These are phyloP conservation scores for Chymomyza costata DNA, from an alignment of 1,140 invertebrate genomes.

Conservation along the genomic window DNA sequence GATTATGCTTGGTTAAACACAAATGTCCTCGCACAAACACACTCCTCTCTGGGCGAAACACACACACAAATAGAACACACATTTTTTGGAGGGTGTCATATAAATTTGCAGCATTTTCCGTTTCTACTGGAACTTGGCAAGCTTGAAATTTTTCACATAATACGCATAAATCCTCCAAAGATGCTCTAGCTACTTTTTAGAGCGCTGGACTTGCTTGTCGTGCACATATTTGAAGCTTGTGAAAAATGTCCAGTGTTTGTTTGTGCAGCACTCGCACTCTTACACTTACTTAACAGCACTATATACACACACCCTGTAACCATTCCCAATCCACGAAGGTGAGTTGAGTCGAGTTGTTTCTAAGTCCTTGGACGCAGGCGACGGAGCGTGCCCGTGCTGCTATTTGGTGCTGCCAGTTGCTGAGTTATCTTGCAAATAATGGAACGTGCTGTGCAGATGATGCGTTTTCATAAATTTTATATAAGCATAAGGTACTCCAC, in stretches of 20 bases:
- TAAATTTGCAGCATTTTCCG: slow-evolving; percentile 61
- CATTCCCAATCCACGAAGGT: slow-evolving; percentile 22
- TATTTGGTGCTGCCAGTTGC: slow-evolving; percentile 59
- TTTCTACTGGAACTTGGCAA: background rate
- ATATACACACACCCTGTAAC: slow-evolving; percentile 6
- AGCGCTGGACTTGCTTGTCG: slow-evolving; percentile 8
- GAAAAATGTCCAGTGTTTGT: slow-evolving; percentile 68
- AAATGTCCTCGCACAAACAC: slow-evolving; percentile 44
- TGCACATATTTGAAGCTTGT: slow-evolving; percentile 45
- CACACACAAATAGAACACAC: slow-evolving; percentile 1
- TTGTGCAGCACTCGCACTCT: slow-evolving; percentile 26
- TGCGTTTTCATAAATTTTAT: slow-evolving; percentile 73
- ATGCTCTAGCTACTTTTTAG: slow-evolving; percentile 41
- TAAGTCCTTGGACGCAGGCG: slow-evolving; percentile 44
- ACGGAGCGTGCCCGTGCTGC: slow-evolving; percentile 34
- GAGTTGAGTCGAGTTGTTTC: slow-evolving; percentile 6
- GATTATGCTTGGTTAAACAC: slow-evolving; percentile 69
- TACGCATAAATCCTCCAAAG: slow-evolving; percentile 60
- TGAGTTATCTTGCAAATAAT: slow-evolving; percentile 73
- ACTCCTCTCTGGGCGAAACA: slow-evolving; percentile 1
- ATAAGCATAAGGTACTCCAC: slow-evolving; percentile 49
- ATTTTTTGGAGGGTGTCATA: slow-evolving; percentile 35
- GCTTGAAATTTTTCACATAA: slow-evolving; percentile 63
- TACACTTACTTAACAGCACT: slow-evolving; percentile 3
- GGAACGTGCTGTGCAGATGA: slow-evolving; percentile 71